Base-by-base conservation (phyloP, 2,888 invertebrate species). In the Sesia bembeciformis region DNA sequence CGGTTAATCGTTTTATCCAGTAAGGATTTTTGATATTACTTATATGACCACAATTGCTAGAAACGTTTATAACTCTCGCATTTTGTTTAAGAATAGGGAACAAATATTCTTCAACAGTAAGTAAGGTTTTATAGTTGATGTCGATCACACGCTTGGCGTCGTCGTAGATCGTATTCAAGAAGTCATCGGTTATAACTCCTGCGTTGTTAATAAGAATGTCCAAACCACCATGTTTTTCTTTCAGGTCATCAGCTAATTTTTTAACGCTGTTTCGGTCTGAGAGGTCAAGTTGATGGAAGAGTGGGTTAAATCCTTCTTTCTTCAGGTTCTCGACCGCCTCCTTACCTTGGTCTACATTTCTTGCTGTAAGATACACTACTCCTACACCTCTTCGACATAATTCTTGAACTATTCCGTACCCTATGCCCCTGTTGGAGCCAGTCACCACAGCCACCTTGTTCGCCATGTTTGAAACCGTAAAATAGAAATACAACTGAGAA, bases 21-120 rank as follows among this genome's bases (percentile, higher is more conserved):
- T 63, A 52, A 5, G 54, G 40, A 42, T 66, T 68, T 49, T 56
- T 65, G 4, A 72, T 53, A 52, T 66, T 70, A 3, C 63, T 62
- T 39, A 68, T 63, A 50, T 68, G 69, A 4, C 70, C 69, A 51
- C 63, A 66, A 54, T 65, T 63, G 53, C 71, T 70, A 4, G 68
- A 62, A 7, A 71, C 53, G 51, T 71, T 70, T 3, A 71, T 57
- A 3, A 71, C 67, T 52, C 71, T 58, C 4, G 63, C 69, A 4
- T 68, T 65, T 0, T 64, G 55, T 0, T 62, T 67, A 4, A 71
- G 56, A 40, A 71, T 54, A 4, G 70, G 68, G 51, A 62, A 69
- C 39, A 58, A 55, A 51, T 54, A 43, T 53, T 58, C 55, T 40
- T 60, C 51, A 4, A 59, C 40, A 2, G 52, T 55, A 4, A 53